These are phyloP conservation scores for Chrysocyon brachyurus DNA, from an alignment of 2,797 vertebrate species.

Conservation along the genomic window DNA sequence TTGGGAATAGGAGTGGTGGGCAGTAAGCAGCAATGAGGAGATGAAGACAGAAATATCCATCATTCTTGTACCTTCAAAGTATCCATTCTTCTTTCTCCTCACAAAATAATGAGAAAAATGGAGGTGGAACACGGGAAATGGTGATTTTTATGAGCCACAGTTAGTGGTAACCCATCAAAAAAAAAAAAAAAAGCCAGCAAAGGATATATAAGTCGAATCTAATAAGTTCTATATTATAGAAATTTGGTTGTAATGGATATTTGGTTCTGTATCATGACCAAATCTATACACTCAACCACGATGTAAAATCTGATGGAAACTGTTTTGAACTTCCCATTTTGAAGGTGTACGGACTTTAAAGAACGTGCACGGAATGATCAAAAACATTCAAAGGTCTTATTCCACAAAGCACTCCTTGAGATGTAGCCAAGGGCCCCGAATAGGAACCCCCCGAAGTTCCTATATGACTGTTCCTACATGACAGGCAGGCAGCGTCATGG, in stretches of 20 bases:
- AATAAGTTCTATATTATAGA: background rate
- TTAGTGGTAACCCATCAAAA: background rate
- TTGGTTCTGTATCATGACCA: background rate
- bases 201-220: background rate
- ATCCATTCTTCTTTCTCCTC: background rate
- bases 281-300: background rate
- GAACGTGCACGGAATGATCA: background rate
- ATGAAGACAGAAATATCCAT: background rate
- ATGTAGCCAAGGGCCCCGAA: background rate
- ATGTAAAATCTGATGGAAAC: background rate
- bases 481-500: background rate
- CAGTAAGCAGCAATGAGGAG: background rate
- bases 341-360: background rate
- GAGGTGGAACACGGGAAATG: background rate
- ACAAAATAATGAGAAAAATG: background rate
- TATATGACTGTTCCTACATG: background rate
- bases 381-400: background rate
- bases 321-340: conserved; percentile 14
- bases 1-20: background rate
- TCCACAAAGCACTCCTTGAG: background rate
- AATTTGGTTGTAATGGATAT: background rate
- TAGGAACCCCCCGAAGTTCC: background rate
- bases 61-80: background rate
- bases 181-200: background rate
- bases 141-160: background rate